These are phyloP conservation scores for Melieria omissa DNA, from an alignment of 2,888 invertebrate genomes.

Conservation along the genomic window DNA sequence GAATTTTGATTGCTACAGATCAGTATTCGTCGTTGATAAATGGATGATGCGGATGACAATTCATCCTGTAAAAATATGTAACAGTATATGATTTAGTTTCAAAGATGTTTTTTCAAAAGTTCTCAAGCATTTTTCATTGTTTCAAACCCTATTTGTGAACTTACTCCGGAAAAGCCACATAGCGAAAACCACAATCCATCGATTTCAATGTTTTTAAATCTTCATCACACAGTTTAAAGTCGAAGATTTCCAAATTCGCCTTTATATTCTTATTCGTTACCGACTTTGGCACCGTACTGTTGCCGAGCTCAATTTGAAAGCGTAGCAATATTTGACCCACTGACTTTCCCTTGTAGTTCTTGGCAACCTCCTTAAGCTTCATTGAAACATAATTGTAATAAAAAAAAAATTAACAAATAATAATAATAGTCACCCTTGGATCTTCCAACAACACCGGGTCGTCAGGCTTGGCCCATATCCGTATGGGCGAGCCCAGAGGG, in stretches of 20 bases:
- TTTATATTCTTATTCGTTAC: constrained; percentile 77
- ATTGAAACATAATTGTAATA: no score
- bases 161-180: no score
- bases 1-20: no score
- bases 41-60: no score
- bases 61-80: no score
- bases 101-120: no score
- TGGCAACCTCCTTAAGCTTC: constrained; percentile 55
- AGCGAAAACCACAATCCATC: no score
- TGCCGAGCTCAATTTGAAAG: constrained; percentile 76
- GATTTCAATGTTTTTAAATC: not conserved
- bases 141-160: no score
- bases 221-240: constrained; percentile 73
- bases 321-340: constrained; percentile 75
- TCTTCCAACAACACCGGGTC: constrained; percentile 36
- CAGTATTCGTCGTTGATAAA: no score
- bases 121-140: no score
- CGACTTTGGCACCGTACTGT: constrained; percentile 85
- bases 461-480: constrained; percentile 27
- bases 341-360: constrained; percentile 72
- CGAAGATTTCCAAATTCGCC: constrained; percentile 79
- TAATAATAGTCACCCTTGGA: constrained; percentile 13
- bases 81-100: no score
- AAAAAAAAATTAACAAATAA: not conserved
- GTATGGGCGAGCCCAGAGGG: constrained; percentile 79